These are phyloP conservation scores for Coecobrya sp. DNA, from an alignment of 2,888 invertebrate genomes.

Conservation along the genomic window DNA sequence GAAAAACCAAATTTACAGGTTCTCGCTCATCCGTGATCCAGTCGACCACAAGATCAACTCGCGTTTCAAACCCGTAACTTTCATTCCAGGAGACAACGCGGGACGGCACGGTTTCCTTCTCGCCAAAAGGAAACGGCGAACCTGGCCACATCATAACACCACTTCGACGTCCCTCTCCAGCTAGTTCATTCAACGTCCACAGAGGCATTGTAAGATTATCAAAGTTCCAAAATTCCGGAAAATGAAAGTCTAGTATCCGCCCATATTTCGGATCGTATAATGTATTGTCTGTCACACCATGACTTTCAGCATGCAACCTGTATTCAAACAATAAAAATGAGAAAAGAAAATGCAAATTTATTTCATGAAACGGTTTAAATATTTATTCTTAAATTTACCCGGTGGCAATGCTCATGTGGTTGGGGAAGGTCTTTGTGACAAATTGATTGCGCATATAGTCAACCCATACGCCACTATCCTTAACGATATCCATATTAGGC, in stretches of 20 bases:
- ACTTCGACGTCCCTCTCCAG: conserved; percentile 89
- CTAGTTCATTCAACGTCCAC: conserved; percentile 89
- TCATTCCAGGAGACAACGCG: conserved; percentile 87
- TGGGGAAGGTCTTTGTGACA: conserved; percentile 92
- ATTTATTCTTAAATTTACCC: conserved; percentile 89
- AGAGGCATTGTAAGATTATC: conserved; percentile 81
- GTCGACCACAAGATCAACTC: conserved; percentile 90
- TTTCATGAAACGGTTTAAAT: no score
- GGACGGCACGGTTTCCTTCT: conserved; percentile 88
- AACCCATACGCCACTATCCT: conserved; percentile 89
- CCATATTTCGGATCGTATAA: conserved; percentile 89
- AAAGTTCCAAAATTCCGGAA: conserved; percentile 83
- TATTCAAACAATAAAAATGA: no score
- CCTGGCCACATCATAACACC: conserved; percentile 93
- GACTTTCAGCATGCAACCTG: conserved; percentile 90
- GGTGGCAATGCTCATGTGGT: conserved; percentile 91
- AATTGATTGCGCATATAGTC: conserved; percentile 90
- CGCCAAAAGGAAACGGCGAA: conserved; percentile 88
- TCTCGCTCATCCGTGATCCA: conserved; percentile 90
- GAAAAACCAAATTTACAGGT: conserved; percentile 91
- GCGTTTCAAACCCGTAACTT: conserved; percentile 87
- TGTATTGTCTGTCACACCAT: conserved; percentile 91
- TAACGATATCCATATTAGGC: conserved; percentile 90
- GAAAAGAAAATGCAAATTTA: no score
- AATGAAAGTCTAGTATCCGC: conserved; percentile 69